phyloP scores from a whole-genome alignment of 2,797 vertebrate genomes.

The Crax fasciolata region DNA sequence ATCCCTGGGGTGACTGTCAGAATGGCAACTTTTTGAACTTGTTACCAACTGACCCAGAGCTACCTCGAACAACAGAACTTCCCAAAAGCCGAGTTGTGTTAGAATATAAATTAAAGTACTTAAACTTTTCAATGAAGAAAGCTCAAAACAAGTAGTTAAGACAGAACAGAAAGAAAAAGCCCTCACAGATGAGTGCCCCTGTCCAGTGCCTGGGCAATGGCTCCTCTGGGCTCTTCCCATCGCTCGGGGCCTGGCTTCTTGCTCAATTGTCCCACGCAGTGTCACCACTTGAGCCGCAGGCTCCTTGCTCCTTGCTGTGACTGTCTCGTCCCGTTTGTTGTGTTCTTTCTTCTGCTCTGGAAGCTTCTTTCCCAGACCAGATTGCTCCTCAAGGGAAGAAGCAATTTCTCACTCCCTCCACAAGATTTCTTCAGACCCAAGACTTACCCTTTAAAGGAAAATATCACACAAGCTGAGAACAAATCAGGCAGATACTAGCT shows the following conservation, averaged over 20 bases:
- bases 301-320: not conserved
- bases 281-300: not conserved
- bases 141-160: not conserved
- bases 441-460: constrained; percentile 23
- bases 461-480: not conserved
- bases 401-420: constrained; percentile 48
- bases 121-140: constrained; percentile 31
- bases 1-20: not conserved
- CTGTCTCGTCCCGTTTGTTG: constrained; percentile 16
- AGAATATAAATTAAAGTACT: constrained; percentile 4
- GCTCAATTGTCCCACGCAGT: not conserved
- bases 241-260: constrained; percentile 13
- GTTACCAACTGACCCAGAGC: constrained; percentile 7
- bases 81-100: not conserved
- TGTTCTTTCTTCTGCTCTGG: constrained; percentile 56
- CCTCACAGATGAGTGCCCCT: not conserved
- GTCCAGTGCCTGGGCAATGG: not conserved
- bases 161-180: constrained; percentile 1
- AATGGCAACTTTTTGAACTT: not conserved
- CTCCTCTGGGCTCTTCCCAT: constrained; percentile 22
- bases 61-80: constrained; percentile 17
- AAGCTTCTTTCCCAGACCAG: constrained; percentile 23
- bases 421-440: constrained; percentile 47
- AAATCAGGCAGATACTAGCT: constrained; percentile 41
- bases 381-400: constrained; percentile 57